Conservation (phyloP, 1,140 invertebrate species). For the Zaprionus ornatus region DNA sequence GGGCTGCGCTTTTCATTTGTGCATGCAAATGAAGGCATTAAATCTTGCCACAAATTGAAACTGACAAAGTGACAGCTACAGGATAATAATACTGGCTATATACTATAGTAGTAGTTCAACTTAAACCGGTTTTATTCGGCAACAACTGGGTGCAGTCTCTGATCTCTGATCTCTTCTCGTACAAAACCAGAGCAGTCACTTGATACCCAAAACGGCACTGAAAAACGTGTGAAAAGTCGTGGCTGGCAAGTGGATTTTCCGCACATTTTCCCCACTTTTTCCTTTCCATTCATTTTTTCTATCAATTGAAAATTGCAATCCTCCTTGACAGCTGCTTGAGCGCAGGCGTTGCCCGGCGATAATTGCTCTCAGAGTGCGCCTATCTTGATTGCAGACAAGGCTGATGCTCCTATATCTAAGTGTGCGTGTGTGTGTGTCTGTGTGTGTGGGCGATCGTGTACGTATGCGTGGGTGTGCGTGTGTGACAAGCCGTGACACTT, state of each 20-base stretch:
- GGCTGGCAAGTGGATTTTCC: slow-evolving; percentile 46
- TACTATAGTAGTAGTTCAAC: slow-evolving; percentile 6
- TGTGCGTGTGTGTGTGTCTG: neutral
- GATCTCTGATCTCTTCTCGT: neutral
- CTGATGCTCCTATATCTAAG: neutral
- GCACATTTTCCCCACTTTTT: slow-evolving; percentile 40
- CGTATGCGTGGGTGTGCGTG: slow-evolving; percentile 37
- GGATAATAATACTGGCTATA: slow-evolving; percentile 52
- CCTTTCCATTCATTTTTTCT: slow-evolving; percentile 26
- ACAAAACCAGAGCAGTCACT: slow-evolving; percentile 20
- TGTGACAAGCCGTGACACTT: slow-evolving; percentile 53
- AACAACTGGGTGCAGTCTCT: slow-evolving; percentile 25
- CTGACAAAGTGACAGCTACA: slow-evolving; percentile 67
- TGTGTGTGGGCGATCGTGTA: slow-evolving; percentile 31
- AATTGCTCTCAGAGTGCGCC: slow-evolving; percentile 35
- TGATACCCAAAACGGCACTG: slow-evolving; percentile 16
- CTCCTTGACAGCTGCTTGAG: neutral
- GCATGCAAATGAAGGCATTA: slow-evolving; percentile 81
- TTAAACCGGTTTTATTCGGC: slow-evolving; percentile 41
- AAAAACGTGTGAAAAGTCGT: slow-evolving; percentile 69
- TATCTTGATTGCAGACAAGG: slow-evolving; percentile 52
- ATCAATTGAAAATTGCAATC: slow-evolving; percentile 24
- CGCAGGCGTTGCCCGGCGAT: slow-evolving; percentile 37
- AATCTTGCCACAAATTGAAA: slow-evolving; percentile 74
- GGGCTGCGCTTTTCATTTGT: slow-evolving; percentile 73